These are phyloP conservation scores for Kuschelorhynchus macadamiae DNA, from an alignment of 2,888 invertebrate genomes.

Conservation along the genomic window DNA sequence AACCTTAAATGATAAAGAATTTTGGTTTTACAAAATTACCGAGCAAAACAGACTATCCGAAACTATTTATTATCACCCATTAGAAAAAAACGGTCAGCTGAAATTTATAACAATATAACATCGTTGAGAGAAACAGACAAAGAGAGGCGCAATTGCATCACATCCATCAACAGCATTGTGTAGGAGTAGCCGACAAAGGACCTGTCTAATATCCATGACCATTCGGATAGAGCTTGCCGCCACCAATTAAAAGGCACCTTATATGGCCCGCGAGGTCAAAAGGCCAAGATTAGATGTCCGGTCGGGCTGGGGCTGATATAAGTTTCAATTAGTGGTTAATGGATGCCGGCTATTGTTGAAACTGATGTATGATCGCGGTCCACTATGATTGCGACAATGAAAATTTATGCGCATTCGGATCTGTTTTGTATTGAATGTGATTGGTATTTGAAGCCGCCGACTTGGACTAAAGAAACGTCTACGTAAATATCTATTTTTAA, in stretches of 20 bases:
- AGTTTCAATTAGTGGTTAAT: constrained; percentile 46
- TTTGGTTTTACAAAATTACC: no score
- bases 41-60: no score
- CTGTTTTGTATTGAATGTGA: no score
- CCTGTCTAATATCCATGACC: constrained; percentile 33
- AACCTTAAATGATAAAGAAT: no score
- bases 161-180: constrained; percentile 23
- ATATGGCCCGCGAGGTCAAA: constrained; percentile 44
- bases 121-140: no score
- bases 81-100: no score
- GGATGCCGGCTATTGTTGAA: constrained; percentile 13
- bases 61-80: no score
- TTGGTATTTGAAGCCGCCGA: no score
- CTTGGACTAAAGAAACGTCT: no score
- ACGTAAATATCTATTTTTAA: no score
- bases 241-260: constrained; percentile 47
- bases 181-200: constrained; percentile 43
- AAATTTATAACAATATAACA: no score
- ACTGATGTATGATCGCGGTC: background rate
- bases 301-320: constrained; percentile 38
- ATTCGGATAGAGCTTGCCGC: constrained; percentile 43
- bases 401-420: no score
- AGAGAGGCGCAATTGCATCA: constrained; percentile 12
- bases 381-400: background rate
- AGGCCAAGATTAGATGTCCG: constrained; percentile 37